Conservation (phyloP, 2,113 vertebrate species). For the Etheostoma spectabile region DNA sequence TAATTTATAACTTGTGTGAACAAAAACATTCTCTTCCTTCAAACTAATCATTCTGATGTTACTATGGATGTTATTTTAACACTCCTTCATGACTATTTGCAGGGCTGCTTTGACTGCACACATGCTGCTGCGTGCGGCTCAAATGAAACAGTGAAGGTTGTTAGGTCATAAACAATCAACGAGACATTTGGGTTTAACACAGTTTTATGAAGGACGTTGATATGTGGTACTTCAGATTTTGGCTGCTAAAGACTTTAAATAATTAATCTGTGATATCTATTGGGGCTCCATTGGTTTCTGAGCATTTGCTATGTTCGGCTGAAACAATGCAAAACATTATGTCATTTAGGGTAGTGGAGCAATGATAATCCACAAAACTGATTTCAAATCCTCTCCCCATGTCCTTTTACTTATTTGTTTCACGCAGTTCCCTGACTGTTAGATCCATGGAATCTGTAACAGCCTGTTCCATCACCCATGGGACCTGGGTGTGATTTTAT, state of each 20-base stretch:
- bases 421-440: not conserved
- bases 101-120: not conserved
- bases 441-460: constrained; percentile 3
- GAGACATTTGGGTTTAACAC: not conserved
- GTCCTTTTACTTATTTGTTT: constrained; percentile 2
- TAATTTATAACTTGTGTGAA: constrained; percentile 1
- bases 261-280: not conserved
- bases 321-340: not conserved
- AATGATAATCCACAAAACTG: not conserved
- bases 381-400: not conserved
- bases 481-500: constrained; percentile 6
- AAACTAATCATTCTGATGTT: not conserved
- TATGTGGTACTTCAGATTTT: not conserved
- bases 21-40: not conserved
- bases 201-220: not conserved
- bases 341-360: not conserved
- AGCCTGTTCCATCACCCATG: not conserved
- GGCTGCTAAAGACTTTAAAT: not conserved
- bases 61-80: not conserved
- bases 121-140: not conserved
- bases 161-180: not conserved
- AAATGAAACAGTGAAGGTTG: not conserved
- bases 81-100: not conserved
- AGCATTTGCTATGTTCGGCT: not conserved
- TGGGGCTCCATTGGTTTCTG: not conserved